These are phyloP conservation scores for Morbakka virulenta DNA, from an alignment of 30 jellyfish, hydroid and myxozoan genomes.

Conservation along the genomic window DNA sequence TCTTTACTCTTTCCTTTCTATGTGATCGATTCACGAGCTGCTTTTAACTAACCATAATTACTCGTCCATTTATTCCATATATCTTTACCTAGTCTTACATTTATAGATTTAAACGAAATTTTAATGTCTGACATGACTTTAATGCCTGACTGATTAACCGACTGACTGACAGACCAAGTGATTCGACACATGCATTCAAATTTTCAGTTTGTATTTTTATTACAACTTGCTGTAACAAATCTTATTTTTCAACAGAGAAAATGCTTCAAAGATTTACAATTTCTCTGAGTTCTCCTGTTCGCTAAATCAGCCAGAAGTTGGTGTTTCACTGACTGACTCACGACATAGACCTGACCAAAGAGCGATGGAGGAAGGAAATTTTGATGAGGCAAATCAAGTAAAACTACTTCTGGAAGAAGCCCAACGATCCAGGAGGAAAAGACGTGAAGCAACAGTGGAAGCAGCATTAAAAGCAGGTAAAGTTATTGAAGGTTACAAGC, in stretches of 20 bases:
- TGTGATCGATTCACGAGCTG: no score
- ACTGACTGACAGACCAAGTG: no score
- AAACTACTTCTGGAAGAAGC: conserved; percentile 73
- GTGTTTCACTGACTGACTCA: conserved; percentile 87
- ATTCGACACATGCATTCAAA: no score
- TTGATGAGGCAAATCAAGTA: conserved; percentile 88
- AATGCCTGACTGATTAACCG: no score
- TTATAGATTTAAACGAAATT: no score
- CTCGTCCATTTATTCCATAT: no score
- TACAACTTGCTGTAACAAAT: no score
- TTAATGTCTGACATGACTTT: no score
- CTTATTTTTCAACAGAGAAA: conserved; percentile 61
- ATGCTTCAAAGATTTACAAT: conserved; percentile 82
- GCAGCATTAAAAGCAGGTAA: conserved; percentile 74
- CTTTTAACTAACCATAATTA: no score
- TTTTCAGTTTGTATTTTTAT: no score
- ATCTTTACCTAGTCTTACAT: no score
- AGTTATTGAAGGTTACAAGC: conserved; percentile 82
- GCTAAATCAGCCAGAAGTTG: conserved; percentile 70
- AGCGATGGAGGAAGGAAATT: conserved; percentile 89
- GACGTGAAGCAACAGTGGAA: conserved; percentile 80
- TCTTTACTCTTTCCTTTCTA: no score
- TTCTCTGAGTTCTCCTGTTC: conserved; percentile 96
- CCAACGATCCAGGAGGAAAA: conserved; percentile 82
- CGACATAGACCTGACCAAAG: conserved; percentile 93